A percentile compares a stretch with the other conserved stretches of the same genome.
Evolutionary conservation across 2,113 vertebrate genomes (phyloP).

Genomic region (Murina feae): DNA sequence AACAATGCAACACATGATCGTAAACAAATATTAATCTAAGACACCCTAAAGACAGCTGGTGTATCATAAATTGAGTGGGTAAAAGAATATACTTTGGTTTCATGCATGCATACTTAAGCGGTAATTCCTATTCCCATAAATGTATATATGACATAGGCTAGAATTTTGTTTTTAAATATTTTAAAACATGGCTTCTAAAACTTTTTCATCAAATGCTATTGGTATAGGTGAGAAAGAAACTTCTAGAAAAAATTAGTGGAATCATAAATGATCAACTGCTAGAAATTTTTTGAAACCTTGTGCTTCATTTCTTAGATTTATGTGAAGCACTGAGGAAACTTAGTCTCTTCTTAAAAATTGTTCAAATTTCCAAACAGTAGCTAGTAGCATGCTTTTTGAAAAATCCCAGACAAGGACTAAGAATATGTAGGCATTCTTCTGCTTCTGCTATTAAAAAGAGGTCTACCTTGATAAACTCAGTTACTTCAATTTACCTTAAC

Average conservation of each 20-base stretch:
- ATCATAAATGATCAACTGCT: not conserved
- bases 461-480: not conserved
- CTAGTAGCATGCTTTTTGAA: not conserved
- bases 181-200: not conserved
- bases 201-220: not conserved
- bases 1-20: not conserved
- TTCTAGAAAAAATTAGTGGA: not conserved
- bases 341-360: not conserved
- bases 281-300: not conserved
- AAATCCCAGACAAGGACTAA: not conserved
- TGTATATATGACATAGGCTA: not conserved
- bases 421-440: not conserved
- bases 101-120: not conserved
- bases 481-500: not conserved
- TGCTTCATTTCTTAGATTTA: not conserved
- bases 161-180: not conserved
- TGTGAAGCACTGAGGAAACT: not conserved
- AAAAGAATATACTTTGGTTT: not conserved
- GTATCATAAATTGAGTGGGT: not conserved
- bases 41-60: not conserved
- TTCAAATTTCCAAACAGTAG: not conserved
- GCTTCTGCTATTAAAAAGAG: not conserved
- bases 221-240: not conserved
- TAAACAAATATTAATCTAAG: not conserved
- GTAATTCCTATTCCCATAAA: not conserved